Conservation (phyloP, 2,113 vertebrate genomes). For the Myiozetetes cayanensis region DNA sequence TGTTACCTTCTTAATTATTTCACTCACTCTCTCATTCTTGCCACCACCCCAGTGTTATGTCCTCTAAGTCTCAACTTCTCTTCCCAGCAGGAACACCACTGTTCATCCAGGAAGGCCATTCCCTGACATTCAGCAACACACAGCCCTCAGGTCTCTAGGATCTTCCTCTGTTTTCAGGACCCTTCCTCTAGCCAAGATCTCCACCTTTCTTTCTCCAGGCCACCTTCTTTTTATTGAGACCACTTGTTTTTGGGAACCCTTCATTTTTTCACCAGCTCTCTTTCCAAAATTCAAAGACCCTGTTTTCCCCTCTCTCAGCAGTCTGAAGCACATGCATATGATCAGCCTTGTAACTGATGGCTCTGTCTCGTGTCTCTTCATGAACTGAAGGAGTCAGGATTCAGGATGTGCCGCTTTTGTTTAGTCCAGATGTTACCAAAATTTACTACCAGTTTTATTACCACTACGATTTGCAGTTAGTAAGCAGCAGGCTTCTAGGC, state of each 20-base stretch:
- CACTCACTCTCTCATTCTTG: not conserved
- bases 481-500: not conserved
- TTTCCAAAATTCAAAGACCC: not conserved
- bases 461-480: not conserved
- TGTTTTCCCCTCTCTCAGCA: not conserved
- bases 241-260: not conserved
- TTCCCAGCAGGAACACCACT: not conserved
- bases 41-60: not conserved
- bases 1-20: not conserved
- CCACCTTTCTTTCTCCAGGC: not conserved
- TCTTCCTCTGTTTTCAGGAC: not conserved
- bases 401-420: not conserved
- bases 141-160: not conserved
- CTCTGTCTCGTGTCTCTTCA: not conserved
- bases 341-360: not conserved
- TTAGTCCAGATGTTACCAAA: not conserved
- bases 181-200: not conserved
- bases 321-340: not conserved
- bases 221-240: not conserved
- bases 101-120: not conserved
- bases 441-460: not conserved
- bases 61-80: not conserved
- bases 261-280: not conserved
- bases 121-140: not conserved
- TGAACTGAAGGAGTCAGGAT: not conserved